A percentile compares a stretch with the other conserved stretches of the same genome.
Evolutionary conservation across 2,797 vertebrate species (phyloP).

Genomic region (Parauchenoglanis ngamensis): DNA sequence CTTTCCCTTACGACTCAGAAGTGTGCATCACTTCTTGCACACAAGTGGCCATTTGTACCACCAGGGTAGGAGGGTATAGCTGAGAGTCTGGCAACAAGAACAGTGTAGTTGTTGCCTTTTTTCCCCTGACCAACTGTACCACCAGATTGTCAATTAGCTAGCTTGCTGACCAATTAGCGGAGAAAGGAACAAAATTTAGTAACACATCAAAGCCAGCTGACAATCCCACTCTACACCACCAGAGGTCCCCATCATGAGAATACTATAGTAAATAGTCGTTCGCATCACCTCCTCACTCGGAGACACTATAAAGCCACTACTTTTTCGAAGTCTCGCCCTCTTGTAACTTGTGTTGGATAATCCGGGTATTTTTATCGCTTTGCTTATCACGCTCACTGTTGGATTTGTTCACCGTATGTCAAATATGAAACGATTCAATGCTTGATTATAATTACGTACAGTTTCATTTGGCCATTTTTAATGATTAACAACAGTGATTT

Average conservation of each 20-base stretch:
- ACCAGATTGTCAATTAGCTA: background rate
- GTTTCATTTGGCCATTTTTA: background rate
- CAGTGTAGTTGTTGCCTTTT: background rate
- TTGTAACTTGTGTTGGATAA: background rate
- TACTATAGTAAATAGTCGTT: background rate
- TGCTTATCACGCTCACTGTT: background rate
- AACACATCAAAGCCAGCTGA: background rate
- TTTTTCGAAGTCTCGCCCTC: background rate
- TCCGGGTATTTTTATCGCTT: background rate
- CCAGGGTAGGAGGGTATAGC: background rate
- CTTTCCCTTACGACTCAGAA: background rate
- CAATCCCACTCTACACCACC: background rate
- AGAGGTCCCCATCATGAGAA: background rate
- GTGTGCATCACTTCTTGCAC: no score
- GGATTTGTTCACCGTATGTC: no score
- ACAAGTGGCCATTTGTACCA: background rate
- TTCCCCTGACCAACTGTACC: background rate
- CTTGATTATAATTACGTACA: background rate
- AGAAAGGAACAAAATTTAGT: background rate
- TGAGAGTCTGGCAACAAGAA: background rate
- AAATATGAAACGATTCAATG: background rate
- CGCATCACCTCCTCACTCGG: no score
- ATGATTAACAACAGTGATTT: background rate
- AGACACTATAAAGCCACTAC: background rate
- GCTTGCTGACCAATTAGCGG: background rate